These are phyloP conservation scores for Cheumatopsyche charites DNA, from an alignment of 1,140 invertebrate species.

Conservation along the genomic window DNA sequence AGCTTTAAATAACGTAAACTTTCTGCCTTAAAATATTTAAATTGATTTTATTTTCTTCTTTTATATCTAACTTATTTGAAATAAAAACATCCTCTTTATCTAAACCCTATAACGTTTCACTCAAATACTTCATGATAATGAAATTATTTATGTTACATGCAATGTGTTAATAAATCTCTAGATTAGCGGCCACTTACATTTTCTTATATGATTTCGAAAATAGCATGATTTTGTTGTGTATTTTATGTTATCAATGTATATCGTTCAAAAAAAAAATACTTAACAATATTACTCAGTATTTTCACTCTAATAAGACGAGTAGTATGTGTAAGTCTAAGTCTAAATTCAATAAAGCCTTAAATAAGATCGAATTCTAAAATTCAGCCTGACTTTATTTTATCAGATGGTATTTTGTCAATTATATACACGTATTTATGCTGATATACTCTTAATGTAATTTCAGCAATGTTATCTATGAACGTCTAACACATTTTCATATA, in stretches of 20 bases:
- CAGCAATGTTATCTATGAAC: background rate
- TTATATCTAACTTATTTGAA: too few relatives aligned
- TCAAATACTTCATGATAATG: too few relatives aligned
- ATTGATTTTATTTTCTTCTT: too few relatives aligned
- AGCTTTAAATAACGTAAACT: conserved; percentile 4
- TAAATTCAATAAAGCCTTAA: too few relatives aligned
- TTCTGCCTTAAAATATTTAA: background rate
- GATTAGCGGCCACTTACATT: too few relatives aligned
- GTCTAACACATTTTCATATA: conserved; percentile 1
- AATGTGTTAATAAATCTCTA: background rate
- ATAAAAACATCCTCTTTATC: too few relatives aligned
- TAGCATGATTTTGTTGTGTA: background rate
- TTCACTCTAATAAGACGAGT: too few relatives aligned
- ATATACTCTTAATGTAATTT: background rate
- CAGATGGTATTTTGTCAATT: too few relatives aligned
- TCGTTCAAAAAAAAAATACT: background rate
- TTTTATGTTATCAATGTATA: background rate
- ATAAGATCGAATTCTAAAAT: too few relatives aligned
- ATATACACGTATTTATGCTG: background rate
- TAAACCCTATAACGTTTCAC: too few relatives aligned
- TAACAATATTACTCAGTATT: background rate
- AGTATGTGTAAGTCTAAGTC: too few relatives aligned
- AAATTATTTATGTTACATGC: background rate
- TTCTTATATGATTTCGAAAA: background rate
- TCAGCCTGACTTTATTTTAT: too few relatives aligned